phyloP scores from a whole-genome alignment of 2,797 vertebrate genomes.

The Bufotes viridis region DNA sequence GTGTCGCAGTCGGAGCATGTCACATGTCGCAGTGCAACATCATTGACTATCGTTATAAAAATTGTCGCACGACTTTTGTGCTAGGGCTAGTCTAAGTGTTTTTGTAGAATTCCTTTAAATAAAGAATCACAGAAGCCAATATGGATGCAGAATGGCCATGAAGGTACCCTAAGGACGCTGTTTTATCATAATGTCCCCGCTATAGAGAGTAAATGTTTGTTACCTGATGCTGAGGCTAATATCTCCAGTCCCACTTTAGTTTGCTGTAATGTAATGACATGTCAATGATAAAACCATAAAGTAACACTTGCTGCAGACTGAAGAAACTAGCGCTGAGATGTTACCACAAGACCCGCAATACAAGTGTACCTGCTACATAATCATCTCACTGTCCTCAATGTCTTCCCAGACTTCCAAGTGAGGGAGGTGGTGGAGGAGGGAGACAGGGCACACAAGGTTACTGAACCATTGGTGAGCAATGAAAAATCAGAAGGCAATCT shows the following conservation, averaged over 20 bases:
- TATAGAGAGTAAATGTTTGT: not conserved
- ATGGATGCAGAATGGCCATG: too few species aligned
- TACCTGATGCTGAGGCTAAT: not conserved
- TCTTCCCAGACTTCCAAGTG: too few species aligned
- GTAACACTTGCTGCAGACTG: not conserved
- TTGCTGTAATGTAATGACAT: not conserved
- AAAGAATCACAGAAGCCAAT: not conserved
- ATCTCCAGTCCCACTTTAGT: not conserved
- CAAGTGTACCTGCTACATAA: not conserved
- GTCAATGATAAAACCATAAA: conserved; percentile 17
- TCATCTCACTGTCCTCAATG: not conserved
- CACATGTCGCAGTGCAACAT: too few species aligned
- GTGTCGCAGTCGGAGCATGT: too few species aligned
- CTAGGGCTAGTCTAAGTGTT: too few species aligned
- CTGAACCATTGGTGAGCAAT: not conserved
- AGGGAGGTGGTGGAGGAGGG: not conserved
- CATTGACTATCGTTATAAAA: too few species aligned
- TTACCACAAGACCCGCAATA: not conserved
- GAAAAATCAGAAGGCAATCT: not conserved
- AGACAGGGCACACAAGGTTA: not conserved
- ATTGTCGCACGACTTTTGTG: too few species aligned
- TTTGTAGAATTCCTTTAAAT: not conserved
- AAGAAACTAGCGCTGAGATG: conserved; percentile 8
- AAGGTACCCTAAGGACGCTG: too few species aligned
- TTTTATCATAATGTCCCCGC: too few species aligned